These are phyloP conservation scores for Lepidurus apus DNA, from an alignment of 1,140 invertebrate species.

Conservation along the genomic window DNA sequence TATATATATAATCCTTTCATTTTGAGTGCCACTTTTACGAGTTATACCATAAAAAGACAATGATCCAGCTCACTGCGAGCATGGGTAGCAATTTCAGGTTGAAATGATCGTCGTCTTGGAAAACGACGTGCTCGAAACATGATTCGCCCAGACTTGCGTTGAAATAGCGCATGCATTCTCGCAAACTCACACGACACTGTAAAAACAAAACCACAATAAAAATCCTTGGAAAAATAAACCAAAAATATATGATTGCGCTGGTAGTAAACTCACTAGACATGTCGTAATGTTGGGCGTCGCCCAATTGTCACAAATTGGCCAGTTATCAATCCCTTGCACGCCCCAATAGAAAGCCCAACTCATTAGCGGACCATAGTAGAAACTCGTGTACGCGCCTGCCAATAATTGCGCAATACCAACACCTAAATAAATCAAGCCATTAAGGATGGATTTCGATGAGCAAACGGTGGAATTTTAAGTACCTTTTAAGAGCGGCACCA, in stretches of 20 bases:
- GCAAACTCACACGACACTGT: constrained; percentile 20
- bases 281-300: neutral
- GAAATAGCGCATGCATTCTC: neutral
- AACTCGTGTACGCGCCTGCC: neutral
- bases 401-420: neutral
- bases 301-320: neutral
- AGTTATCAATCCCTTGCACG: constrained; percentile 12
- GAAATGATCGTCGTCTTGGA: neutral
- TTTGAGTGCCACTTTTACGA: neutral
- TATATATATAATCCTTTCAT: neutral
- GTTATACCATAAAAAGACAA: constrained; percentile 28
- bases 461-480: neutral
- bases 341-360: neutral
- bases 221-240: neutral
- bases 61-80: constrained; percentile 24
- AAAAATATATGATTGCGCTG: neutral
- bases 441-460: too few species aligned
- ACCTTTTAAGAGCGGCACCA: constrained; percentile 30
- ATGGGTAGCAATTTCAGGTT: constrained; percentile 31
- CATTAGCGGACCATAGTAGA: neutral
- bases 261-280: neutral
- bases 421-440: neutral
- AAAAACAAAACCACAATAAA: neutral
- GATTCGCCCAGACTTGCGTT: constrained; percentile 16
- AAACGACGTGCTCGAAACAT: constrained; percentile 30